Base-by-base conservation (phyloP, 2,888 invertebrate genomes). In the Argyra leucocephala region DNA sequence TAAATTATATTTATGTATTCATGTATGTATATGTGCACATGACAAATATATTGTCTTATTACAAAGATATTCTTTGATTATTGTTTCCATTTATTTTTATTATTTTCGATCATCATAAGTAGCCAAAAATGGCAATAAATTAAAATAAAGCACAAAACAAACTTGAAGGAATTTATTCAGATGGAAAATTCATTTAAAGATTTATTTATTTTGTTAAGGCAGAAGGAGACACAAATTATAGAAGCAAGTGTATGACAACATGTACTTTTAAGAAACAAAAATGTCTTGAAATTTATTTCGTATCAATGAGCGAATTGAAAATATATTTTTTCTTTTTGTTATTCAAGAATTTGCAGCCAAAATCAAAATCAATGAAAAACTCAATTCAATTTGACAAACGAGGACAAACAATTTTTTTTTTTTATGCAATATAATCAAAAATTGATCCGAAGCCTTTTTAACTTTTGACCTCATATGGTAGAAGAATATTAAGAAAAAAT, bases 131-230 rank as follows among this genome's bases (percentile, higher is more conserved):
- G 1, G 48, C 18, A 48, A 48, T 48, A 48, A 48, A 48, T 48
- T 48, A 48, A 48, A 48, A 31, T 31, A n/a, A n/a, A n/a, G 31
- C 10, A 31, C 7, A 31, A 31, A 31, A 48, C n/a, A 18, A 48
- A 48, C 18, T 48, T 48, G 12, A 48, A 48, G n/a, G 48, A 48
- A 48, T 48, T 48, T 48, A 48, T 48, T 48, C 48, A 48, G 48
- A 18, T 48, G 48, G 48, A 48, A 48, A 48, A 48, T n/a, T 48
- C 48, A 48, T 15, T 48, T 48, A 48, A 48, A 48, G 48, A 48
- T 48, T 48, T 48, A 48, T 48, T 48, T 48, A 9, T 48, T 48
- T 48, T n/a, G 12, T 48, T 48, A 5, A n/a, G 18, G 18, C 12
- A 48, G 18, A 48, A 48, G 18, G 15, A 18, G 48, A 48, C 12